These are phyloP conservation scores for Regulus satrapa DNA, from an alignment of 2,113 vertebrate genomes.

Conservation along the genomic window DNA sequence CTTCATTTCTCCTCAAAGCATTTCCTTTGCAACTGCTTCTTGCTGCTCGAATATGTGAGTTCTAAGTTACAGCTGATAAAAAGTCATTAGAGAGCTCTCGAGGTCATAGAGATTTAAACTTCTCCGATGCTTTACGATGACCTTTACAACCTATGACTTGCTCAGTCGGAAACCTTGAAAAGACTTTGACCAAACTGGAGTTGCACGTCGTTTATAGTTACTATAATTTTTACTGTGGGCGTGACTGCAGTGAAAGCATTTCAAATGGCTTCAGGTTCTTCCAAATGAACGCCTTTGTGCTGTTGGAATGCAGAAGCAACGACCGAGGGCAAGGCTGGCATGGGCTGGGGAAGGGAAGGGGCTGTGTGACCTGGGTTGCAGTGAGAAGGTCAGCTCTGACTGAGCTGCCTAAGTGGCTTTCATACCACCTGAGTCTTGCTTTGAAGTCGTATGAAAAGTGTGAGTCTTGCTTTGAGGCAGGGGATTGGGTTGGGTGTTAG, in stretches of 20 bases:
- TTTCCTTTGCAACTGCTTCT: not conserved
- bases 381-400: not conserved
- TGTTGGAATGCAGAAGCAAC: not conserved
- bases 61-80: not conserved
- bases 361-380: not conserved
- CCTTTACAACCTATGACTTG: conserved; percentile 18
- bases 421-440: not conserved
- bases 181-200: conserved; percentile 31
- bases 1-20: not conserved
- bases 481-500: not conserved
- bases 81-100: not conserved
- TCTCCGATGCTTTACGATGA: not conserved
- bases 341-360: not conserved
- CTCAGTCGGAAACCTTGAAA: not conserved
- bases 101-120: not conserved
- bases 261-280: not conserved
- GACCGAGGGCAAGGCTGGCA: not conserved
- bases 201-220: not conserved
- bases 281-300: not conserved
- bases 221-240: conserved; percentile 29
- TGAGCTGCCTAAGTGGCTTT: not conserved
- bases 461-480: not conserved
- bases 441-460: not conserved
- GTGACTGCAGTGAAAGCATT: not conserved
- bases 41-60: not conserved